These are phyloP conservation scores for Heteromormyrus szaboi DNA, from an alignment of 2,797 vertebrate species.

Conservation along the genomic window DNA sequence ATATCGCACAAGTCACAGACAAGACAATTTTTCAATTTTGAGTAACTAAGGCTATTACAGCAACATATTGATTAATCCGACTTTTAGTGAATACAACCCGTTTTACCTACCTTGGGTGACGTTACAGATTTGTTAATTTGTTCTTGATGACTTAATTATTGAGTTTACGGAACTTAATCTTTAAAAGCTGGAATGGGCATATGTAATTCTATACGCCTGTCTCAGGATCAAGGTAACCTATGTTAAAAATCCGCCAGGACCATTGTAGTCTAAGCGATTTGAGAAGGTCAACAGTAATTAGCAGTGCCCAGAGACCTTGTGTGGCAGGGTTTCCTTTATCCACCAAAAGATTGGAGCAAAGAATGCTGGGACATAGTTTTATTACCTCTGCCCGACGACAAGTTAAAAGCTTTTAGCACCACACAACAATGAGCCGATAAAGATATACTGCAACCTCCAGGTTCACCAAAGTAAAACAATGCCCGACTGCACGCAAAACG, in stretches of 20 bases:
- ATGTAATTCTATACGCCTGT: not conserved
- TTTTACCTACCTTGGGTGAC: slow-evolving; percentile 4
- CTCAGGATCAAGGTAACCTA: not conserved
- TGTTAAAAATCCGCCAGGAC: not conserved
- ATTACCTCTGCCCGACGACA: not conserved
- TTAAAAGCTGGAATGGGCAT: not conserved
- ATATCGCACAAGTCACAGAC: not conserved
- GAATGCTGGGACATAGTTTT: slow-evolving; percentile 5
- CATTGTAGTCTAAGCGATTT: not conserved
- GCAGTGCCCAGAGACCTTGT: not conserved
- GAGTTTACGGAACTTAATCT: not conserved
- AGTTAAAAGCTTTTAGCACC: not conserved
- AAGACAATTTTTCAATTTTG: not conserved
- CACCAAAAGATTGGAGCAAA: not conserved
- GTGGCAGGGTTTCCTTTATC: not conserved
- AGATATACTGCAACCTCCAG: not conserved
- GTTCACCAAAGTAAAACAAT: not conserved
- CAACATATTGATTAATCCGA: not conserved
- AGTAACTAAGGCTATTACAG: not conserved
- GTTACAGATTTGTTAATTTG: not conserved
- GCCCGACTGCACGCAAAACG: not conserved
- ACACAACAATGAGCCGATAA: not conserved
- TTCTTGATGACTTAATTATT: not conserved
- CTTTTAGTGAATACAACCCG: not conserved
- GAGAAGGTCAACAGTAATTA: slow-evolving; percentile 12